Evolutionary conservation across 2,888 invertebrate genomes (phyloP).

Genomic region (Drosophila peninsularis): DNA sequence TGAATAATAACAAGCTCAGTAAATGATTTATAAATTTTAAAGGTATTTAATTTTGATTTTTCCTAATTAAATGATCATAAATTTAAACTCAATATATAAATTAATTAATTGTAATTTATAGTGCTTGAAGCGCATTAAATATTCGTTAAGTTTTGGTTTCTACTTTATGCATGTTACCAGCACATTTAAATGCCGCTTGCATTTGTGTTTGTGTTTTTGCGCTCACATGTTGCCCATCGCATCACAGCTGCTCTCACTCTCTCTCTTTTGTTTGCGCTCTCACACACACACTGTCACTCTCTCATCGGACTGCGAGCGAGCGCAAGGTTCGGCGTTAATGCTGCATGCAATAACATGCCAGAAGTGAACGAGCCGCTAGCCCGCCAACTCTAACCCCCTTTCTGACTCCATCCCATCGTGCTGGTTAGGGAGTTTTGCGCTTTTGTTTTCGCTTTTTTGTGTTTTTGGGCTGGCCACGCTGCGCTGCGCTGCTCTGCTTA

Average conservation of each 20-base stretch:
- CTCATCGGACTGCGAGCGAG: slow-evolving; percentile 22
- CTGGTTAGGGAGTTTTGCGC: slow-evolving; percentile 41
- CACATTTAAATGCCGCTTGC: slow-evolving; percentile 53
- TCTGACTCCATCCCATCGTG: slow-evolving; percentile 43
- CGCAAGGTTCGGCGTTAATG: slow-evolving; percentile 35
- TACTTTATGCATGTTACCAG: slow-evolving; percentile 39
- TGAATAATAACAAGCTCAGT: too few species aligned
- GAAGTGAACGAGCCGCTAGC: slow-evolving; percentile 21
- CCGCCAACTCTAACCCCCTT: slow-evolving; percentile 51
- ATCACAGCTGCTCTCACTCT: slow-evolving; percentile 46
- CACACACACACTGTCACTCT: slow-evolving; percentile 4
- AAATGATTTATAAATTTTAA: too few species aligned
- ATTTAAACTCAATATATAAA: background rate
- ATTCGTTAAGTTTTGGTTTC: background rate
- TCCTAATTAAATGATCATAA: background rate
- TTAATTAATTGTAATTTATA: background rate
- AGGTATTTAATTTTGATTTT: background rate
- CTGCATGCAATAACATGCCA: slow-evolving; percentile 45
- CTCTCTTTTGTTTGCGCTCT: slow-evolving; percentile 13
- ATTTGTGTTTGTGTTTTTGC: slow-evolving; percentile 46
- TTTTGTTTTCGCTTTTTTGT: slow-evolving; percentile 32
- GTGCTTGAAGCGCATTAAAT: slow-evolving; percentile 15
- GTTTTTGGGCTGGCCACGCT: slow-evolving; percentile 46
- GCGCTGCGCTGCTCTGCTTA: slow-evolving; percentile 70
- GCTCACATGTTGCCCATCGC: slow-evolving; percentile 59